These are phyloP conservation scores for Pheosia gnoma DNA, from an alignment of 2,888 invertebrate species.

Conservation along the genomic window DNA sequence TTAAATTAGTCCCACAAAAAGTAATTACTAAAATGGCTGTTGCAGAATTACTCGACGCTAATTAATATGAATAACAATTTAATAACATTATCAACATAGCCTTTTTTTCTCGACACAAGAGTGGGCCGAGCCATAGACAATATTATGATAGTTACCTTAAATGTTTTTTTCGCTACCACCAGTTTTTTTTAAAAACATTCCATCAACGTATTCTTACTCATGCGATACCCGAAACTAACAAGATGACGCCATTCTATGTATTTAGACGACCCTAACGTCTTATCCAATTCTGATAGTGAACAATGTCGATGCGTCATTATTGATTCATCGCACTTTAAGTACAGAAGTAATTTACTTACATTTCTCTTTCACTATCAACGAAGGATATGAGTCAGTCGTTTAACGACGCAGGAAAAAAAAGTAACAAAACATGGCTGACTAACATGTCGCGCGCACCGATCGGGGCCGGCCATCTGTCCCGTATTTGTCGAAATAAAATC, in stretches of 20 bases:
- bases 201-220: not conserved
- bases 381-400: slow-evolving; percentile 41
- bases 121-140: no score
- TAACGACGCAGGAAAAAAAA: slow-evolving; percentile 25
- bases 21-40: slow-evolving; percentile 19
- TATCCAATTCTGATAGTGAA: slow-evolving; percentile 15
- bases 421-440: slow-evolving; percentile 18
- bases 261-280: slow-evolving; percentile 20
- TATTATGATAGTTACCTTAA: no score
- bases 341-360: slow-evolving; percentile 28
- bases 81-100: no score
- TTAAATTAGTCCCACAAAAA: slow-evolving; percentile 7
- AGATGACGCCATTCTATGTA: slow-evolving; percentile 10
- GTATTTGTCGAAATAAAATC: slow-evolving; percentile 52
- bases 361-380: slow-evolving; percentile 34
- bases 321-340: slow-evolving; percentile 33
- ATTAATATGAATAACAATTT: no score
- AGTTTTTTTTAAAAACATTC: not conserved
- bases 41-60: no score
- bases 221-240: not conserved
- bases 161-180: not conserved
- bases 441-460: slow-evolving; percentile 8
- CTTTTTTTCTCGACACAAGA: no score
- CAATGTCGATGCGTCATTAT: slow-evolving; percentile 30
- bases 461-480: slow-evolving; percentile 47